These are phyloP conservation scores for Danaus melanippus DNA, from an alignment of 1,140 invertebrate species.

Conservation along the genomic window DNA sequence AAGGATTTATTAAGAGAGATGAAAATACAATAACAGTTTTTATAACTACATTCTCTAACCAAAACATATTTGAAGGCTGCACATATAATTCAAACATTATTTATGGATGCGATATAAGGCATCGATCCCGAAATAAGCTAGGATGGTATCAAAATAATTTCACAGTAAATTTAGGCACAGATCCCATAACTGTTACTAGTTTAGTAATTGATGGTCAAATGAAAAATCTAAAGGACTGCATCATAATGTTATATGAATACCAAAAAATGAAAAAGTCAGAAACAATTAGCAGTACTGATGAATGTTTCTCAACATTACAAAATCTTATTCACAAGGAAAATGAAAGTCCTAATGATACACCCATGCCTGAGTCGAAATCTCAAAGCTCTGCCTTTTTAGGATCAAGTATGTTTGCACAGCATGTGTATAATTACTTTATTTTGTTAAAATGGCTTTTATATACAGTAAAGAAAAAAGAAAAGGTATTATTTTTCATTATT, in stretches of 20 bases:
- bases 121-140: constrained; percentile 17
- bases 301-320: constrained; percentile 39
- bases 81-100: constrained; percentile 25
- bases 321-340: constrained; percentile 31
- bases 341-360: constrained; percentile 5
- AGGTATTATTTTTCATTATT: constrained; percentile 30
- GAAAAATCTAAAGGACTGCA: constrained; percentile 23
- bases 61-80: constrained; percentile 14
- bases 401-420: constrained; percentile 51
- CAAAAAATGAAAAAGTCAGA: constrained; percentile 43
- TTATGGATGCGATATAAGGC: constrained; percentile 26
- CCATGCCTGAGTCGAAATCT: constrained; percentile 16
- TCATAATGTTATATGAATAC: constrained; percentile 50
- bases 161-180: constrained; percentile 17
- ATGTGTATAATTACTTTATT: constrained; percentile 47
- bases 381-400: constrained; percentile 32
- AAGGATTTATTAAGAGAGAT: constrained; percentile 31
- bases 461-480: constrained; percentile 36
- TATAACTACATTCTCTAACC: constrained; percentile 31
- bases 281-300: constrained; percentile 28
- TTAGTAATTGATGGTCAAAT: constrained; percentile 32
- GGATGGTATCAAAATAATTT: constrained; percentile 22
- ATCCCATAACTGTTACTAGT: constrained; percentile 24
- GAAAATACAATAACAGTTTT: constrained; percentile 28
- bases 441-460: constrained; percentile 41